These are phyloP conservation scores for Andrena flavipes DNA, from an alignment of 2,888 invertebrate genomes.

Conservation along the genomic window DNA sequence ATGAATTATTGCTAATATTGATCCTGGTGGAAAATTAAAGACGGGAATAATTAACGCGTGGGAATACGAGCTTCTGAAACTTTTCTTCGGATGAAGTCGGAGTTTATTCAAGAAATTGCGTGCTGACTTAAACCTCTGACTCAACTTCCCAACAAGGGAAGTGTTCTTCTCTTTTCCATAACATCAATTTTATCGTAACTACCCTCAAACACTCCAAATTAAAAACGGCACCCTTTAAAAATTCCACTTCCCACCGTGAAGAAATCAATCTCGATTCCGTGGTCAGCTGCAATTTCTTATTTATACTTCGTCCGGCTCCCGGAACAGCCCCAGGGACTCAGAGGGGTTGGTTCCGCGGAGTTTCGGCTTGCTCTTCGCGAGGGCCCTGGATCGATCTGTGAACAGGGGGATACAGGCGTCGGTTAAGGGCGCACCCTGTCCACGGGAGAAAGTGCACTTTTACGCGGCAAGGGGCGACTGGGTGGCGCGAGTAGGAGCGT, in stretches of 20 bases:
- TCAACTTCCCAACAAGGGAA: no score
- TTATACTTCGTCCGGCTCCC: no score
- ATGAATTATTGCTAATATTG: background rate
- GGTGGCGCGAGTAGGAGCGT: constrained; percentile 33
- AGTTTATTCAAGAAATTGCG: no score
- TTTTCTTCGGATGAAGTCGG: no score
- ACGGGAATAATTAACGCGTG: background rate
- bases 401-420: background rate
- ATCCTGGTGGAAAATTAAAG: background rate
- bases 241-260: background rate
- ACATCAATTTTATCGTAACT: no score
- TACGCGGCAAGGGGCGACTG: constrained; percentile 12
- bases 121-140: no score
- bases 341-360: background rate
- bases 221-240: background rate
- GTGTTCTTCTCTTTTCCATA: no score
- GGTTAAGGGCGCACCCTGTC: constrained; percentile 19
- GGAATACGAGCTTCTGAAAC: no score
- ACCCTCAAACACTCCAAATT: no score
- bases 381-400: constrained; percentile 13
- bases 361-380: background rate
- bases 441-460: constrained; percentile 47
- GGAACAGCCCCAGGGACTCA: background rate
- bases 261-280: background rate
- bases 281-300: no score